Percentiles rank a stretch among this genome's conserved stretches.
These are phyloP conservation scores for Mycteria americana DNA, from an alignment of 2,797 vertebrate genomes.

Conservation along the genomic window DNA sequence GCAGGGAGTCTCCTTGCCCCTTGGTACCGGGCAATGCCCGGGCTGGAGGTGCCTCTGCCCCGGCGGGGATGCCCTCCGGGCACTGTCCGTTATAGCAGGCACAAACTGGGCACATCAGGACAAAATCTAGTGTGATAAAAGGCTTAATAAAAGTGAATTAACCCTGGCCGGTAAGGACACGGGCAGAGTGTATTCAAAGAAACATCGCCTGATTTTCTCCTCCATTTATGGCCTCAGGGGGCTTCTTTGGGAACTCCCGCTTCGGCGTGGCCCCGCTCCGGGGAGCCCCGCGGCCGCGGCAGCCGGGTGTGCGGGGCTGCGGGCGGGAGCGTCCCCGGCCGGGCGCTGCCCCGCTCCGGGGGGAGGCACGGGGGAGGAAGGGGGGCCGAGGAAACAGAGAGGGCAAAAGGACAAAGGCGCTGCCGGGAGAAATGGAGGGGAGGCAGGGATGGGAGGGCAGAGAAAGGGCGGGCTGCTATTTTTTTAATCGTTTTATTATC, in stretches of 20 bases:
- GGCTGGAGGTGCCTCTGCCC: background rate
- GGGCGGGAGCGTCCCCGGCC: background rate
- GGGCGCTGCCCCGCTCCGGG: background rate
- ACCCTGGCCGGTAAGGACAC: background rate
- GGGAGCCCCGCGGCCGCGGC: background rate
- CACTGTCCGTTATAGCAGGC: rapidly evolving
- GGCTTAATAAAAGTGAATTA: background rate
- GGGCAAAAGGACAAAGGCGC: background rate
- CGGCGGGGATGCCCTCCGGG: rapidly evolving
- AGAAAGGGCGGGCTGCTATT: background rate
- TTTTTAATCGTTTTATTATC: constrained; percentile 32
- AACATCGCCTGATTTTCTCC: background rate
- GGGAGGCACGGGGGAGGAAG: background rate
- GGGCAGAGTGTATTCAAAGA: background rate
- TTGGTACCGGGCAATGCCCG: rapidly evolving
- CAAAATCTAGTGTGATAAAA: background rate
- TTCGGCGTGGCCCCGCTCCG: background rate
- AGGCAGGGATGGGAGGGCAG: background rate
- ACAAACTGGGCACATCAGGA: background rate
- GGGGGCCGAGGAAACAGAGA: background rate
- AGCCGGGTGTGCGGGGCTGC: background rate
- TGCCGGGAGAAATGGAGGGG: background rate
- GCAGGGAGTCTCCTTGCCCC: rapidly evolving
- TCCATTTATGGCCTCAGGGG: background rate
- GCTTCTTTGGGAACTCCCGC: rapidly evolving